Base-by-base conservation (phyloP, 2,888 invertebrate species). In the Tetropium fuscum region DNA sequence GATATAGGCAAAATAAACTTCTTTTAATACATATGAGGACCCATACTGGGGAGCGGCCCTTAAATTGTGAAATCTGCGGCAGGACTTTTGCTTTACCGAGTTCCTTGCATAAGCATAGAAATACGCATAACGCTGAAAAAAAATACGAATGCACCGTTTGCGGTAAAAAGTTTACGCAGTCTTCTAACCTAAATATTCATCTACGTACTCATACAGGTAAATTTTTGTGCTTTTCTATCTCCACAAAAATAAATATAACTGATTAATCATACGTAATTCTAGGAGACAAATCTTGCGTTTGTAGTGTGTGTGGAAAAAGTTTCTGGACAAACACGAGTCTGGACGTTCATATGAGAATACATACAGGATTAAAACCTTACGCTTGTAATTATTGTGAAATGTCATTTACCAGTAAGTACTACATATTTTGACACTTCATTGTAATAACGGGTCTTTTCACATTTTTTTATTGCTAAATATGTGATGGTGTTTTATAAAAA, bases 1-100 rank as follows among this genome's bases (percentile, higher is more conserved):
- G 78, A 25, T 82, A 80, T 62, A 76, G 74, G 62, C 77, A 78
- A 51, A 77, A 78, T 57, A 80, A 80, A 64, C 69, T 77, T 34
- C 60, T 81, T 4, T 45, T 72, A 6, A 67, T 78, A 18, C 82
- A 82, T 66, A 73, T 81, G 74, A 63, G 81, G 30, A 74, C 74
- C 2, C 82, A 82, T 67, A 80, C 80, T 1, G 82, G 82, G 2
- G 80, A 81, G 62, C 63, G 79, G 38, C 81, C 81, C 4, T 64
- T 79, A 8, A 78, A 70, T 62, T 82, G 82, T 63, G 80, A 80
- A 54, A 75, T 78, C 18, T 82, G 82, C 55, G 76, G 76, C 4
- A 75, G 76, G 48, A 75, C 73, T 5, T 82, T 81, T 66, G 76
- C 79, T 2, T 67, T 81, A 11, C 76, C 80, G 0, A 80, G 81